Conservation (phyloP, 2,888 invertebrate species). For the Belgica antarctica region DNA sequence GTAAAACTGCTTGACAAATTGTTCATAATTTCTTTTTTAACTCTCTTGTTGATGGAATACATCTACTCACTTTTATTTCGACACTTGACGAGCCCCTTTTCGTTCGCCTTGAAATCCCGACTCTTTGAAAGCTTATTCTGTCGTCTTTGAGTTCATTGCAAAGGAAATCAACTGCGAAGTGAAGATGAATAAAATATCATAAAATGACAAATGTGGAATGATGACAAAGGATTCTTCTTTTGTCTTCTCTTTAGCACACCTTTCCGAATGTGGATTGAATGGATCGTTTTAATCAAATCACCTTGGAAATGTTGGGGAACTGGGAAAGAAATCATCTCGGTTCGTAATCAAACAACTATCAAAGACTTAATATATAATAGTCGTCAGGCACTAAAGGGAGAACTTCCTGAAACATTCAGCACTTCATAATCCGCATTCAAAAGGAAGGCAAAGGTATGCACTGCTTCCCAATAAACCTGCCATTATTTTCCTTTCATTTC, state of each 20-base stretch:
- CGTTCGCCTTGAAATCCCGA: too few relatives aligned
- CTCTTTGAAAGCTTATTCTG: too few relatives aligned
- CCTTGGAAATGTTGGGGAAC: not conserved
- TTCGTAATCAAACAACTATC: not conserved
- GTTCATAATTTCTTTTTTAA: too few relatives aligned
- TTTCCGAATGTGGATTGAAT: not conserved
- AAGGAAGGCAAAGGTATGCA: not conserved
- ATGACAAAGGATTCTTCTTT: constrained; percentile 12
- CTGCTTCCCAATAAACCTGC: not conserved
- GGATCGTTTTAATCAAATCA: constrained; percentile 9
- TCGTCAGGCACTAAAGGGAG: not conserved
- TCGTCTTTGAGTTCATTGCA: too few relatives aligned
- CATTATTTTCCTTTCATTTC: not conserved
- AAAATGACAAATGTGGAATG: constrained; percentile 21
- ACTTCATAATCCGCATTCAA: not conserved
- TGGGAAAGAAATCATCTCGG: constrained; percentile 5
- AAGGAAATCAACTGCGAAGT: too few relatives aligned
- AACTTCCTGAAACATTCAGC: not conserved
- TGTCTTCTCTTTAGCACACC: not conserved
- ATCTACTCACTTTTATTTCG: too few relatives aligned
- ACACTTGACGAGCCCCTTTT: too few relatives aligned
- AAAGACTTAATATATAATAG: not conserved
- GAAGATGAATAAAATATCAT: too few relatives aligned
- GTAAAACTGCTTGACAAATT: too few relatives aligned
- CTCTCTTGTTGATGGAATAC: too few relatives aligned